Percentiles rank a stretch among this genome's conserved stretches.
phyloP scores from a whole-genome alignment of 2,888 invertebrate species.

The Saturnia japonica region DNA sequence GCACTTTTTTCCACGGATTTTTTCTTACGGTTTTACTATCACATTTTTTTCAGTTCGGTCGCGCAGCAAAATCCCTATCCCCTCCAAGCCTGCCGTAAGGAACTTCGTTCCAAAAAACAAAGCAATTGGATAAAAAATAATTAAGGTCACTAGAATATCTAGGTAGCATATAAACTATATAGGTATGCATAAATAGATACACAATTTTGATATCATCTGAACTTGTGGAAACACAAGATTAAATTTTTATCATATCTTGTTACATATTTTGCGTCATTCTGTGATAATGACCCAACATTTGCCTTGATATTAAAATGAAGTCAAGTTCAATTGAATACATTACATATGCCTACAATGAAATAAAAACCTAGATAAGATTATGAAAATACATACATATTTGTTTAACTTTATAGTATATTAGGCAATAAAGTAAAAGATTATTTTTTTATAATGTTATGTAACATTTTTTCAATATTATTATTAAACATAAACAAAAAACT shows the following conservation, averaged over 20 bases:
- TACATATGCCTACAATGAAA: slow-evolving; percentile 23
- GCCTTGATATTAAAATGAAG: slow-evolving; percentile 43
- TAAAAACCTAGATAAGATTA: slow-evolving; percentile 23
- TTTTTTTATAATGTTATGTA: neutral
- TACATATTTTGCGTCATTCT: slow-evolving; percentile 43
- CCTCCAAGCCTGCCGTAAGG: too few species aligned
- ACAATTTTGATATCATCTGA: slow-evolving; percentile 39
- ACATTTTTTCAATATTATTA: too few species aligned
- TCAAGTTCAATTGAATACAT: slow-evolving; percentile 52
- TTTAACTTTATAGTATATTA: neutral
- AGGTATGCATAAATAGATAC: slow-evolving; percentile 22
- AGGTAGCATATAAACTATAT: neutral
- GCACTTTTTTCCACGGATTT: too few species aligned
- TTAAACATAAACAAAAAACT: too few species aligned
- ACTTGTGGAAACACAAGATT: slow-evolving; percentile 44
- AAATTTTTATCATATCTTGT: slow-evolving; percentile 54
- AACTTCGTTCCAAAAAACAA: too few species aligned
- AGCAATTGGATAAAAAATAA: neutral
- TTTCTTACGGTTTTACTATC: too few species aligned
- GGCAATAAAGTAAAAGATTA: neutral
- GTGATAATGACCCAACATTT: slow-evolving; percentile 54
- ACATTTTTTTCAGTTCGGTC: too few species aligned
- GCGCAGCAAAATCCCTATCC: too few species aligned
- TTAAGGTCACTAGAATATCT: neutral
- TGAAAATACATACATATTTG: neutral